phyloP scores from a whole-genome alignment of 1,140 invertebrate species.

The Diorhabda sublineata region DNA sequence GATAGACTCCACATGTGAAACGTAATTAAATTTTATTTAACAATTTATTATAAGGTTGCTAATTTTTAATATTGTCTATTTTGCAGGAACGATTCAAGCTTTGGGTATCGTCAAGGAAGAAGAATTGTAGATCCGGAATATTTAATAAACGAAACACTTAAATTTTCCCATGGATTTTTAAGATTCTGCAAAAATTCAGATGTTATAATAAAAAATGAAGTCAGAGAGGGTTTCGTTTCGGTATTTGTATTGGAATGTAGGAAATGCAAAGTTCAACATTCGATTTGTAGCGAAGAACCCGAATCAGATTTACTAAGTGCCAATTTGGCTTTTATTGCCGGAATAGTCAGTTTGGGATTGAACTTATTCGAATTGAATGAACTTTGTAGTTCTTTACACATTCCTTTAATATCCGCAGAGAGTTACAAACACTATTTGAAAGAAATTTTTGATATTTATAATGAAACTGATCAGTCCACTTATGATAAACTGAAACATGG shows the following conservation, averaged over 20 bases:
- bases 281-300: conserved; percentile 28
- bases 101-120: conserved; percentile 27
- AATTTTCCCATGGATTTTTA: conserved; percentile 24
- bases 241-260: conserved; percentile 24
- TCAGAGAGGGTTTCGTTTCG: conserved; percentile 29
- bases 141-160: conserved; percentile 23
- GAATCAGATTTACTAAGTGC: conserved; percentile 25
- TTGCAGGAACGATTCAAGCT: conserved; percentile 19
- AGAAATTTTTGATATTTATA: conserved; percentile 26
- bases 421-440: conserved; percentile 23
- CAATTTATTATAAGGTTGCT: conserved; percentile 9
- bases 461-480: conserved; percentile 10
- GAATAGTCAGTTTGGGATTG: conserved; percentile 27
- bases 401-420: conserved; percentile 22
- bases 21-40: no score
- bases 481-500: background rate
- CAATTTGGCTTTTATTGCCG: conserved; percentile 30
- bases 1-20: background rate
- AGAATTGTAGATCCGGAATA: conserved; percentile 31
- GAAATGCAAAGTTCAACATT: conserved; percentile 21
- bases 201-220: conserved; percentile 25
- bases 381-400: conserved; percentile 27
- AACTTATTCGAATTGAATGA: conserved; percentile 28
- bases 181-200: conserved; percentile 25
- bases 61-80: conserved; percentile 27